A percentile compares a stretch with the other conserved stretches of the same genome.
Evolutionary conservation across 2,888 invertebrate species (phyloP).

Genomic region (Drosophila diplacantha): DNA sequence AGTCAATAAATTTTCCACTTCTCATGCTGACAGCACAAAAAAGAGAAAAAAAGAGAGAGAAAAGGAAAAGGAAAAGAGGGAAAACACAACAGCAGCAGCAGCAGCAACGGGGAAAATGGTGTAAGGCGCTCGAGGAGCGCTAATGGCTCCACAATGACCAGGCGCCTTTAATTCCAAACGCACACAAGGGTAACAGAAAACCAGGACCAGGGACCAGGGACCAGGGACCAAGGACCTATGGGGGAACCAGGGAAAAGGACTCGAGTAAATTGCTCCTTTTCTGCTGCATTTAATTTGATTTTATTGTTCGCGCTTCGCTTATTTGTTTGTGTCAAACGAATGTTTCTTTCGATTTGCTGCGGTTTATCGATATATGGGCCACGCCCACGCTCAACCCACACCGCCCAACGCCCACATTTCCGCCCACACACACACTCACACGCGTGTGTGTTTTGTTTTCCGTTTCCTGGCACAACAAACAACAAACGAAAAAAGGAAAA

Average conservation of each 20-base stretch:
- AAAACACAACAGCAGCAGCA: slow-evolving; percentile 12
- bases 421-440: slow-evolving; percentile 16
- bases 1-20: slow-evolving; percentile 73
- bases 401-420: slow-evolving; percentile 36
- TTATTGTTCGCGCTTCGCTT: slow-evolving; percentile 58
- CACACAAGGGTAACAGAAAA: slow-evolving; percentile 4
- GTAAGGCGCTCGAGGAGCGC: slow-evolving; percentile 31
- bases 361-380: slow-evolving; percentile 52
- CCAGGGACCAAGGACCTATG: background rate
- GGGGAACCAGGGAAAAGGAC: slow-evolving; percentile 13
- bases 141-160: slow-evolving; percentile 71
- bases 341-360: slow-evolving; percentile 40
- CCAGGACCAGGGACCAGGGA: background rate
- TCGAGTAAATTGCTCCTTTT: slow-evolving; percentile 33
- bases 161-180: slow-evolving; percentile 41
- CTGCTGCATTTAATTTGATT: slow-evolving; percentile 58
- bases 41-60: slow-evolving; percentile 26
- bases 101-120: slow-evolving; percentile 18
- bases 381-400: slow-evolving; percentile 35
- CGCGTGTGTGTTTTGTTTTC: slow-evolving; percentile 18
- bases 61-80: slow-evolving; percentile 11
- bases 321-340: slow-evolving; percentile 57
- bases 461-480: slow-evolving; percentile 5
- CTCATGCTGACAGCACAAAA: slow-evolving; percentile 70
- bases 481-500: background rate